Percentiles rank a stretch among this genome's conserved stretches.
phyloP scores from a whole-genome alignment of 2,797 vertebrate genomes.

The Petrocephalus schoutedeni region DNA sequence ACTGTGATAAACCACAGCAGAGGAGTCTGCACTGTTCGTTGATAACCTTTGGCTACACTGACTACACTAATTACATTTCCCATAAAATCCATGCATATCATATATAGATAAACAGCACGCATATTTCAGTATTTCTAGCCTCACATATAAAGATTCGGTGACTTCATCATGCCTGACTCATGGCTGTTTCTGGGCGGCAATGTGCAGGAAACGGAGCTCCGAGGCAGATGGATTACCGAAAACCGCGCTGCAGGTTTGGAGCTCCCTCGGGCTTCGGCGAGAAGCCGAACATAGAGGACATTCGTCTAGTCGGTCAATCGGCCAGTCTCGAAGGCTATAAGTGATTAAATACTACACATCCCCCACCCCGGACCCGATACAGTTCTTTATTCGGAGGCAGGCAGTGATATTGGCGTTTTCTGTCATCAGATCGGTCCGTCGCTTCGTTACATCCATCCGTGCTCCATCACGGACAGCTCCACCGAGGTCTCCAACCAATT shows the following conservation, averaged over 20 bases:
- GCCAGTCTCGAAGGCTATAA: not conserved
- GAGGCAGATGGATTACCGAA: constrained; percentile 24
- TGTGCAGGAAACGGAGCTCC: constrained; percentile 29
- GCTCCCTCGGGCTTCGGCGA: constrained; percentile 7
- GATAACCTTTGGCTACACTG: not conserved
- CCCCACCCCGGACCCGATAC: not conserved
- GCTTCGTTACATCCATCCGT: not conserved
- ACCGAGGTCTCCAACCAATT: not conserved
- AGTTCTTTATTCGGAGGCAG: not conserved
- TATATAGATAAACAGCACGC: not conserved
- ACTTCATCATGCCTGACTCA: not conserved
- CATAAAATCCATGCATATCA: not conserved
- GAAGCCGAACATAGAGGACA: not conserved
- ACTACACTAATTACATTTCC: not conserved
- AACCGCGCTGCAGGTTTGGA: not conserved
- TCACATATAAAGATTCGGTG: not conserved
- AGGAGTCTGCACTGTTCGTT: not conserved
- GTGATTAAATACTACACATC: not conserved
- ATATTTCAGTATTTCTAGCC: not conserved
- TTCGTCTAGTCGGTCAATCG: not conserved
- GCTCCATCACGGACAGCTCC: not conserved
- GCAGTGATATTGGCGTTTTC: not conserved
- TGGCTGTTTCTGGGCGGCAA: constrained; percentile 35
- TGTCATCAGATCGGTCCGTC: not conserved
- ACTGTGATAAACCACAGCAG: not conserved